Evolutionary conservation across 2,888 invertebrate species (phyloP), one percentile per base, ranked within the genome.

Genomic region (Cantharis rufa): DNA sequence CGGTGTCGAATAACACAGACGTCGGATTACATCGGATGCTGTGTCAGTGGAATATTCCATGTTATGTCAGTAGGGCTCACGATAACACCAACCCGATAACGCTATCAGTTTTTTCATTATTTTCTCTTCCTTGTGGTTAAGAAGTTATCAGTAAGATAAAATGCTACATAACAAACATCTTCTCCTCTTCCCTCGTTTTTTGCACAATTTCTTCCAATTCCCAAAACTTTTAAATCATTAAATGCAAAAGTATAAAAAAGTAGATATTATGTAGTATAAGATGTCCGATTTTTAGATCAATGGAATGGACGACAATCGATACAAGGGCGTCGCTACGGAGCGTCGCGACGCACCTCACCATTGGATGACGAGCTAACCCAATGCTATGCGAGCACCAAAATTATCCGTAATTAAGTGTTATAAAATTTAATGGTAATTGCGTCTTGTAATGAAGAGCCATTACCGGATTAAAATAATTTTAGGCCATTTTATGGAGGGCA

Each of bases 31-130:
- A 69, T 78, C 75, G 75, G 77, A 64, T 72, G 72, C 69, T 69
- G 74, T 68, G 61, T 62, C 18, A 61, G 27, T 66, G 78, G 78
- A 75, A 78, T 75, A 78, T 78, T 78, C 78, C 78, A 68, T n/a
- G 48, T 48, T 48, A 21, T 24, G 69, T 15, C 48, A 48, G 48
- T 48, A 48, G 48, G 48, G n/a, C 48, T 48, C n/a, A 48, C n/a
- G 48, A 48, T 48, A 48, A 48, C 32, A 48, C 48, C n/a, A n/a
- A n/a, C 1, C 1, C n/a, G 48, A 48, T 48, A 48, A n/a, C 1
- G 48, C n/a, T n/a, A 48, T 48, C 48, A 48, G 7, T 48, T 48
- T 48, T 48, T 48, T 48, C 48, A 48, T 48, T 48, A n/a, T 48
- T 48, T 48, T 48, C 48, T 48, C 48, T 48, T 48, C 48, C 48